Conservation (phyloP, 1,140 invertebrate species). For the Euwallacea fornicatus region DNA sequence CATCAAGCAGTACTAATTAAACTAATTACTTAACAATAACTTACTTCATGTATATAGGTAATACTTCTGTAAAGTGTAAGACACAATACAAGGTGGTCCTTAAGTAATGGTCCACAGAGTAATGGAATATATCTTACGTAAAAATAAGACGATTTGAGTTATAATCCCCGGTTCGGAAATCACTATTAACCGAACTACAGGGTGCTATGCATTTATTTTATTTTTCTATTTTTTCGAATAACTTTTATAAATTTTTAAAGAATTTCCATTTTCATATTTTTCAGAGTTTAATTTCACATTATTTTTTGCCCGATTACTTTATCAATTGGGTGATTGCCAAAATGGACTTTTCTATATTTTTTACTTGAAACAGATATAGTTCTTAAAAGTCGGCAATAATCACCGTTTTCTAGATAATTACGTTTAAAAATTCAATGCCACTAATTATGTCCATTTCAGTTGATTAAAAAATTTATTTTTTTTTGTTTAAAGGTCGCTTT, state of each 20-base stretch:
- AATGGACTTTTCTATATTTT: too few species aligned
- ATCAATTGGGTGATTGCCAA: background rate
- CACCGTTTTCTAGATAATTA: too few species aligned
- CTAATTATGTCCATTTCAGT: too few species aligned
- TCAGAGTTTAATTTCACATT: background rate
- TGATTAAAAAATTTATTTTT: too few species aligned
- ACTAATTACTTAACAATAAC: too few species aligned
- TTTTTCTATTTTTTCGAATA: slow-evolving; percentile 1
- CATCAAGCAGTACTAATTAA: too few species aligned
- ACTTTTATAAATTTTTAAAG: background rate
- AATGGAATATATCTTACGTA: background rate
- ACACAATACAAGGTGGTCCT: background rate
- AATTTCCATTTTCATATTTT: background rate
- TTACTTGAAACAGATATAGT: too few species aligned
- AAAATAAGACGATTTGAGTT: background rate
- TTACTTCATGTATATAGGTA: too few species aligned
- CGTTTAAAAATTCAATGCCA: too few species aligned
- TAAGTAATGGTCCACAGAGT: background rate
- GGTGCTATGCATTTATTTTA: background rate
- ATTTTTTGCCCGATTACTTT: background rate
- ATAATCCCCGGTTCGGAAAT: background rate
- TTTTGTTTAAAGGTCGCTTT: too few species aligned
- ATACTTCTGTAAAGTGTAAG: too few species aligned
- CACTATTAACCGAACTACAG: background rate
- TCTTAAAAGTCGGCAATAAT: too few species aligned